Evolutionary conservation across 2,113 vertebrate genomes (phyloP), one percentile per base, ranked within the genome.

Genomic region (Caranx ignobilis): DNA sequence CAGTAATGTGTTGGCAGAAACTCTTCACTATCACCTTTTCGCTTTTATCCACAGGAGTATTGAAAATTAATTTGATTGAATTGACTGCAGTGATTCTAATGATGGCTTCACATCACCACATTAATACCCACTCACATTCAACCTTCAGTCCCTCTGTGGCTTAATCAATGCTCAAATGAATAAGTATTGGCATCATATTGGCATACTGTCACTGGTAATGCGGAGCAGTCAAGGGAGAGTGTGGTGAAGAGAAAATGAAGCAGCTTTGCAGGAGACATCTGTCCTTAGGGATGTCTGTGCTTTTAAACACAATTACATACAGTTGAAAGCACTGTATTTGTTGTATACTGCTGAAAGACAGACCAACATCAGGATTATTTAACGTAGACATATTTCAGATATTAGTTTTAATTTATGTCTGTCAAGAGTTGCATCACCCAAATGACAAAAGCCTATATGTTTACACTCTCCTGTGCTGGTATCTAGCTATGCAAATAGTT

Each of bases 81-180:
- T 70, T 71, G 32, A 61, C 48, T 64, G 12, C 70, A 80, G 57
- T 48, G 5, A 54, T 60, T 26, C 18, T 41, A 67, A 39, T 66
- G 37, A 79, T 37, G 43, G 62, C 61, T 41, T 26, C 37, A 37
- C 63, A 21, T 73, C 19, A 31, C 45, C 57, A 62, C 64, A 48
- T 74, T 86, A 89, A 70, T 71, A 67, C 71, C 43, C 35, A 55
- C 45, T 80, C 79, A 78, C 84, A 60, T 55, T 73, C 81, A 70
- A 83, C 82, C 74, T 61, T 84, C 82, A 65, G 62, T 39, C 65
- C 71, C 81, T 87, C 83, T 85, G 79, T 79, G 78, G 82, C 67
- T 77, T 87, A 88, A 87, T 93, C 93, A 88, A 92, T 91, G 75
- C 52, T 37, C 59, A 88, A 91, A 91, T 90, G 88, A 90, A 88